Percentiles rank a stretch among this genome's conserved stretches.
Conservation (phyloP, 2,888 invertebrate genomes). For the Leptogaster cylindrica region DNA sequence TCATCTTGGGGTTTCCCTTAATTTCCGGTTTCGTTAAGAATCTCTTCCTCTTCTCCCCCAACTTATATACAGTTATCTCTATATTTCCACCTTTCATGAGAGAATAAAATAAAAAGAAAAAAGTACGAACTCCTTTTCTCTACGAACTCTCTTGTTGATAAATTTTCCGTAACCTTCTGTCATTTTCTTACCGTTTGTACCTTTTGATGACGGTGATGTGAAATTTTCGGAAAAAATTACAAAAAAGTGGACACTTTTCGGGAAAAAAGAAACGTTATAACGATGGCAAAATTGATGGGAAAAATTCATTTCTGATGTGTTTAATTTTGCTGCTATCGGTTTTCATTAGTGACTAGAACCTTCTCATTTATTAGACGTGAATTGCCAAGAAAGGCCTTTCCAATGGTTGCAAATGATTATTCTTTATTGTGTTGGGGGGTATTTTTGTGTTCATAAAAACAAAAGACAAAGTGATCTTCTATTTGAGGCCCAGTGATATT, state of each 20-base stretch:
- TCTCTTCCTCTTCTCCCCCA: no score
- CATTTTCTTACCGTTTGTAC: no score
- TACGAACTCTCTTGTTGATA: not conserved
- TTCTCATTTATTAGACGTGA: slow-evolving; percentile 24
- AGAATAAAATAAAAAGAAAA: no score
- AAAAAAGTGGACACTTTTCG: slow-evolving; percentile 4
- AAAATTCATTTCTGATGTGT: slow-evolving; percentile 25
- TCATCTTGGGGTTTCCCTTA: slow-evolving; percentile 23
- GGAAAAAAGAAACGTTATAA: slow-evolving; percentile 18
- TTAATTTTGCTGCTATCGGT: slow-evolving; percentile 24
- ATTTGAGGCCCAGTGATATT: no score
- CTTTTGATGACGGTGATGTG: slow-evolving; percentile 15
- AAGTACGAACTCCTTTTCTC: no score
- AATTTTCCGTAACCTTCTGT: not conserved
- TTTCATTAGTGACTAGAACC: slow-evolving; percentile 18
- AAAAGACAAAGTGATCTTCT: no score
- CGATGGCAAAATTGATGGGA: slow-evolving; percentile 25
- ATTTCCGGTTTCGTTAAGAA: slow-evolving; percentile 29
- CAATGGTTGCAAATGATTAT: not conserved
- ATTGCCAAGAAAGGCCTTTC: not conserved
- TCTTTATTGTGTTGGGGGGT: no score
- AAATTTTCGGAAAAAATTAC: slow-evolving; percentile 23
- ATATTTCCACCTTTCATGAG: slow-evolving; percentile 5
- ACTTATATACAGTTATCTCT: no score
- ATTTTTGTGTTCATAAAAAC: no score